Conservation (phyloP, 2,113 vertebrate species). For the Puffinus mauretanicus region DNA sequence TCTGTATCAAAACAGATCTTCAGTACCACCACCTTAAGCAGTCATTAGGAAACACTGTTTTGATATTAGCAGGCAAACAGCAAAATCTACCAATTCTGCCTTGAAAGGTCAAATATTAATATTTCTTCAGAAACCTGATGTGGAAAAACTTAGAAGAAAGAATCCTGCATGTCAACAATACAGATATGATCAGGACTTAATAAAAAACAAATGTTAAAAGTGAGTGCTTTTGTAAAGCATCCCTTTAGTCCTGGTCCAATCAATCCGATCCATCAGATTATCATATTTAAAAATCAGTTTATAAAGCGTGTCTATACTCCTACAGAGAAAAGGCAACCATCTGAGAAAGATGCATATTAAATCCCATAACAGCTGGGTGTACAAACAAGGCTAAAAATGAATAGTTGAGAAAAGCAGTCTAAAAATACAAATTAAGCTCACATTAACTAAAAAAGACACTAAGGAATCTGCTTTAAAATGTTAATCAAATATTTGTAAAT, state of each 20-base stretch:
- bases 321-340: conserved; percentile 45
- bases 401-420: conserved; percentile 53
- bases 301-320: conserved; percentile 21
- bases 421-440: conserved; percentile 66
- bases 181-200: background rate
- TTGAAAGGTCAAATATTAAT: background rate
- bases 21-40: background rate
- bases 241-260: background rate
- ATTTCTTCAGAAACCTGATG: background rate
- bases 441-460: conserved; percentile 61
- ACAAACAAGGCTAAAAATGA: conserved; percentile 63
- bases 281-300: conserved; percentile 47
- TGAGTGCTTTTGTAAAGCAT: background rate
- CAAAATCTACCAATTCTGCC: background rate
- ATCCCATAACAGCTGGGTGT: conserved; percentile 48
- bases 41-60: background rate
- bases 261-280: background rate
- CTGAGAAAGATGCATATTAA: conserved; percentile 57
- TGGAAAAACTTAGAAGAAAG: background rate
- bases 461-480: conserved; percentile 68
- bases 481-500: conserved; percentile 71
- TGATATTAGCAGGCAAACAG: background rate
- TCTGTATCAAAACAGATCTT: background rate
- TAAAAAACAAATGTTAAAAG: background rate
- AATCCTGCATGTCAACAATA: background rate